Evolutionary conservation across 1,140 invertebrate genomes (phyloP).

Genomic region (Eupristina koningsbergeri): DNA sequence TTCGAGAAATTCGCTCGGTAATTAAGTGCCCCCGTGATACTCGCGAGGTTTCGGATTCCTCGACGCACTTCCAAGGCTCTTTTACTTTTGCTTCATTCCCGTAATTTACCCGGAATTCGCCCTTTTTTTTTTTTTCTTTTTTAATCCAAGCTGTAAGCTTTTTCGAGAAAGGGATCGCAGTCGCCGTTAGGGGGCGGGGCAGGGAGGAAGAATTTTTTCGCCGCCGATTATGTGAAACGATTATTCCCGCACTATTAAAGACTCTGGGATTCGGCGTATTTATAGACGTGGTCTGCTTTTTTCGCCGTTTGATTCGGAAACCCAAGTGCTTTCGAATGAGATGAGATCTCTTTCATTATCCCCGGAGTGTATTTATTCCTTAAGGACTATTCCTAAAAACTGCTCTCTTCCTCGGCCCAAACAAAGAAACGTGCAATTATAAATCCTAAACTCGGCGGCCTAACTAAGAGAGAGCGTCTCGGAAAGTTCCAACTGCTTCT

Average conservation of each 20-base stretch:
- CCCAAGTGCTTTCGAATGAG: too few species aligned
- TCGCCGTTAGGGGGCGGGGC: neutral
- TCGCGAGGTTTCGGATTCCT: neutral
- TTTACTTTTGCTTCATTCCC: neutral
- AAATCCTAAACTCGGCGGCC: too few species aligned
- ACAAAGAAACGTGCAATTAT: too few species aligned
- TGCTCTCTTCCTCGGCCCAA: too few species aligned
- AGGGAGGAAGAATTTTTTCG: neutral
- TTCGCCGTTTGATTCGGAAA: neutral
- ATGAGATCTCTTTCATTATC: too few species aligned
- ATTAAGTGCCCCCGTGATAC: slow-evolving; percentile 2
- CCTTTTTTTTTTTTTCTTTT: neutral
- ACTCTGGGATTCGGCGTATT: neutral
- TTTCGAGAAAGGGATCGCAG: neutral
- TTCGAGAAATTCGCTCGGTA: neutral
- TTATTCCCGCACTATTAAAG: neutral
- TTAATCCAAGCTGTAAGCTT: neutral
- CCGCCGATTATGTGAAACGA: neutral
- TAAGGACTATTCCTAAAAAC: too few species aligned
- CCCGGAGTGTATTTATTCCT: too few species aligned
- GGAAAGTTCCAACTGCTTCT: too few species aligned
- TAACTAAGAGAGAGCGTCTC: too few species aligned
- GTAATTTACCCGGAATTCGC: neutral
- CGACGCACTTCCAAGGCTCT: neutral
- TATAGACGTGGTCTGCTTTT: neutral